Conservation (phyloP, 2,113 vertebrate species). For the Corynorhinus townsendii region DNA sequence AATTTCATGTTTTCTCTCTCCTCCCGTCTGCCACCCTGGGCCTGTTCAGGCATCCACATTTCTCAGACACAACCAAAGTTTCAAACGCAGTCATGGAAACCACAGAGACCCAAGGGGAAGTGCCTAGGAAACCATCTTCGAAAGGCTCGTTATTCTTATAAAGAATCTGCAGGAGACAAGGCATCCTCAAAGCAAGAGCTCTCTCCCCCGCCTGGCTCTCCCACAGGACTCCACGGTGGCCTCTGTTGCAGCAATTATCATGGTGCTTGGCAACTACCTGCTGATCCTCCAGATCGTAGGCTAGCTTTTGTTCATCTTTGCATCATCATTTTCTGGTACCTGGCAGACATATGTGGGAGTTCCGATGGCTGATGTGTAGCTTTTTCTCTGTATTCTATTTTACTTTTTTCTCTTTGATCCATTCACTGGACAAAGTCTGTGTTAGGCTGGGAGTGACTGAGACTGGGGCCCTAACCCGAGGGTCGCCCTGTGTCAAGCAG, state of each 20-base stretch:
- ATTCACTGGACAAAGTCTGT: neutral
- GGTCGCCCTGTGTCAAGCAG: neutral
- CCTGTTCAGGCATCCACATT: accelerated
- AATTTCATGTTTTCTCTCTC: neutral
- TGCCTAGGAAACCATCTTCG: neutral
- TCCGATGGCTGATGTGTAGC: neutral
- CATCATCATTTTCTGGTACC: neutral
- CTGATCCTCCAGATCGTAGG: accelerated
- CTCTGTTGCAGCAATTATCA: neutral
- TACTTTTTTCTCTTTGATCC: neutral
- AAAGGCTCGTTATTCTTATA: neutral
- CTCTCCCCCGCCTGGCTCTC: neutral
- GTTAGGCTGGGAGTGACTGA: neutral
- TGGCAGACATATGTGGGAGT: neutral
- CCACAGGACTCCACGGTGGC: neutral
- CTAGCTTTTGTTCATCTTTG: neutral
- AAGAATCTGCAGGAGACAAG: neutral
- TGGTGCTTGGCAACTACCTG: neutral
- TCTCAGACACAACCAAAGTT: neutral
- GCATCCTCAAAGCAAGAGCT: neutral
- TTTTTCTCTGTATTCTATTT: neutral
- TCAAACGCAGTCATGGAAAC: neutral
- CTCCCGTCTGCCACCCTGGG: accelerated
- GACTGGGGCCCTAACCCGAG: too few species aligned
- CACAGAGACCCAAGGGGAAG: accelerated